Evolutionary conservation across 2,113 vertebrate genomes (phyloP).

Genomic region (Chiloscyllium plagiosum): DNA sequence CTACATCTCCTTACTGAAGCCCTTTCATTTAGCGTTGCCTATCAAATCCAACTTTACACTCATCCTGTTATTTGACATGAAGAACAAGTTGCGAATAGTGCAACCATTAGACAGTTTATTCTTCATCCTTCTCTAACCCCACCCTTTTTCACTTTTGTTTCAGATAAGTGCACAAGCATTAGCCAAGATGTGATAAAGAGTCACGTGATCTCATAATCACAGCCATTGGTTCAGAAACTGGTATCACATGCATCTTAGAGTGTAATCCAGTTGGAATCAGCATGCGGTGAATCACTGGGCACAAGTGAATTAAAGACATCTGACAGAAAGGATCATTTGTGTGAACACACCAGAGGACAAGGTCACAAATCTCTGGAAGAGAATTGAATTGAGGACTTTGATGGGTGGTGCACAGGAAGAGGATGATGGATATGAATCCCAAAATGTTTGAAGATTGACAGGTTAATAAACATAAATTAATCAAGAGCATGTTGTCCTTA

Average conservation of each 20-base stretch:
- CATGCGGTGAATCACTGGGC: background rate
- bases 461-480: no score
- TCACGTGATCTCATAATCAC: background rate
- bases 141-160: background rate
- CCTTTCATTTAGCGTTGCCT: background rate
- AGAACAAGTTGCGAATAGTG: background rate
- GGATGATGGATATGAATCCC: background rate
- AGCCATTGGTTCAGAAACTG: background rate
- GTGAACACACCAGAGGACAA: background rate
- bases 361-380: background rate
- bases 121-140: background rate
- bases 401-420: background rate
- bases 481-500: no score
- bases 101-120: background rate
- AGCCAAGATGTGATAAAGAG: no score
- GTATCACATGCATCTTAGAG: background rate
- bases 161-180: background rate
- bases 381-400: background rate
- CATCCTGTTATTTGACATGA: background rate
- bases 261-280: background rate
- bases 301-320: background rate
- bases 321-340: background rate
- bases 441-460: no score
- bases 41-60: background rate
- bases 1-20: background rate